Base-by-base conservation (phyloP, 2,113 vertebrate genomes). In the Melanerpes aurifrons region DNA sequence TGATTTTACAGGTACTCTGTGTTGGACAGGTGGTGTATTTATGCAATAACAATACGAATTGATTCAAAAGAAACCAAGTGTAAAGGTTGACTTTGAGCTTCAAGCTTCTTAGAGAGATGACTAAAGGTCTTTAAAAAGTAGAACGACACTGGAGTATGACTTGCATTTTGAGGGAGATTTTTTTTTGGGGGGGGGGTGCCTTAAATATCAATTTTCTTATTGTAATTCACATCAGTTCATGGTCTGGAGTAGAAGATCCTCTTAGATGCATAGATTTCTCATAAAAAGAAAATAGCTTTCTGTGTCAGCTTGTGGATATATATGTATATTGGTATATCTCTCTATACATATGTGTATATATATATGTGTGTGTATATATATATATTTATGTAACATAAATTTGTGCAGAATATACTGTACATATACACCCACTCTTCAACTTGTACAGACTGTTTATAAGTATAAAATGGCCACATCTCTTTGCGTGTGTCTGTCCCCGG, bases 401-500 rank as follows among this genome's bases (percentile, higher is more conserved):
- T 97, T 97, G 24, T 54, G 74, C 94, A 94, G 91, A 95, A 94
- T 97, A 97, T 97, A 97, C 95, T 97, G 94, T 97, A 97, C 96
- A 97, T 98, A 97, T 98, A 97, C 89, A 98, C 90, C 96, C 97
- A 97, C 97, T 95, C 66, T 91, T 96, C 87, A 96, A 86, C 76
- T 97, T 96, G 94, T 97, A 94, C 86, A 96, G 82, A 97, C 81
- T 96, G 86, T 96, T 91, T 85, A 93, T 90, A 80, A 91, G 72
- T 96, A 97, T 97, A 97, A 97, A 99, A 99, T 99, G 98, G 99
- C 98, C 98, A 98, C 97, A 98, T 96, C 92, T 97, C 96, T 97
- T 97, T 98, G 98, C 98, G 99, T 99, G 99, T 99, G 98, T 98
- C 98, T 98, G 98, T 99, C 99, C 99, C 99, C 99, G 97, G 99